A percentile compares a stretch with the other conserved stretches of the same genome.
phyloP scores from a whole-genome alignment of 1,140 invertebrate species.

The Hetaerina americana region DNA sequence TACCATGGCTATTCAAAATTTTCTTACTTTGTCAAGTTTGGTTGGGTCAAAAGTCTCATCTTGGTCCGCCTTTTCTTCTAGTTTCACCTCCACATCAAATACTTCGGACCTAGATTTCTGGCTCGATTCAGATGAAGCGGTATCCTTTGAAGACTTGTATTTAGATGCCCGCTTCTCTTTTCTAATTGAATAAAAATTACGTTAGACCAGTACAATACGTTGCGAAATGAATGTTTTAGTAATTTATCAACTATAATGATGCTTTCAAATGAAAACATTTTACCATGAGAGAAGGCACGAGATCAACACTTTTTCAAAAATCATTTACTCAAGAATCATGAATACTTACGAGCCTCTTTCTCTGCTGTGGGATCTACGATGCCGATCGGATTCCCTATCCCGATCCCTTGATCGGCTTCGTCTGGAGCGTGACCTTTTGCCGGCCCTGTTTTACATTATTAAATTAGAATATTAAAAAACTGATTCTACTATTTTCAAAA shows the following conservation, averaged over 20 bases:
- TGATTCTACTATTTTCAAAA: not conserved
- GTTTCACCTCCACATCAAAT: slow-evolving; percentile 25
- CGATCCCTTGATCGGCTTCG: slow-evolving; percentile 28
- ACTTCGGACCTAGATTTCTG: slow-evolving; percentile 34
- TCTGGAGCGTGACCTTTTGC: slow-evolving; percentile 15
- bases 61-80: slow-evolving; percentile 42
- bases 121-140: slow-evolving; percentile 14
- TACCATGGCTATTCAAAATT: slow-evolving; percentile 8
- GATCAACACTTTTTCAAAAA: slow-evolving; percentile 13
- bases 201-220: no score
- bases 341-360: slow-evolving; percentile 30
- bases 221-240: no score
- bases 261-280: no score
- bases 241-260: no score
- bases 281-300: no score
- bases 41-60: slow-evolving; percentile 54
- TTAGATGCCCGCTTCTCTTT: slow-evolving; percentile 21
- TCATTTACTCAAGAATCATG: slow-evolving; percentile 8
- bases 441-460: slow-evolving; percentile 8
- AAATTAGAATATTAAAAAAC: not conserved
- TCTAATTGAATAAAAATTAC: not conserved
- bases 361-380: slow-evolving; percentile 26
- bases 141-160: slow-evolving; percentile 20
- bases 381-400: slow-evolving; percentile 24
- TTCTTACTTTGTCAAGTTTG: slow-evolving; percentile 53